Evolutionary conservation across 2,888 invertebrate genomes (phyloP).

Genomic region (Xylota segnis): DNA sequence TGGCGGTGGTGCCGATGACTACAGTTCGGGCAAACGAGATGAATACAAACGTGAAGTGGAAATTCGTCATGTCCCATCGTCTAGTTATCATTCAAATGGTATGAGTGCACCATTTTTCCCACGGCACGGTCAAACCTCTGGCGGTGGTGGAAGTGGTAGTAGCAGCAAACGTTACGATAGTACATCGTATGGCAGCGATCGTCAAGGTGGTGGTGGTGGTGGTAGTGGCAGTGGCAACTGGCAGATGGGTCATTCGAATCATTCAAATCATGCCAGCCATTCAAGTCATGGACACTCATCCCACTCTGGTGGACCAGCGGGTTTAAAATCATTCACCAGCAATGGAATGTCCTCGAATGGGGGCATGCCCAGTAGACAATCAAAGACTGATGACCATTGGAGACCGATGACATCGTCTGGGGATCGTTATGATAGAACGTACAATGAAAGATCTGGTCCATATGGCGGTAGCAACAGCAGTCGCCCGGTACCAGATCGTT

Average conservation of each 20-base stretch:
- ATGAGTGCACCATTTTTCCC: conserved; percentile 65
- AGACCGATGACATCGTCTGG: conserved; percentile 81
- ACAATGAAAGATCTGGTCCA: conserved; percentile 83
- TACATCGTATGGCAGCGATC: conserved; percentile 78
- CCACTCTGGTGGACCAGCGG: conserved; percentile 77
- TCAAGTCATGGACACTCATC: conserved; percentile 72
- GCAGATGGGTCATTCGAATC: conserved; percentile 78
- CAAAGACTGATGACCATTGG: conserved; percentile 83
- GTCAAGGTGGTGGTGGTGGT: conserved; percentile 78
- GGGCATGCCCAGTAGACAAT: conserved; percentile 80
- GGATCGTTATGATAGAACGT: conserved; percentile 84
- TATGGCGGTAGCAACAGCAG: conserved; percentile 80
- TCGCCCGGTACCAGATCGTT: conserved; percentile 82
- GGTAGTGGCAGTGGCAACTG: conserved; percentile 79
- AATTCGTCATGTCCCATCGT: conserved; percentile 81
- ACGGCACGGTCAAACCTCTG: conserved; percentile 57
- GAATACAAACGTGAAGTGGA: conserved; percentile 83
- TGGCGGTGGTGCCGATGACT: conserved; percentile 78
- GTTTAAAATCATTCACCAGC: conserved; percentile 82
- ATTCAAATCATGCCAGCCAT: conserved; percentile 73
- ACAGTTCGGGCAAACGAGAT: conserved; percentile 77
- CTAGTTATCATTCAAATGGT: conserved; percentile 79
- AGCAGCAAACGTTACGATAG: conserved; percentile 83
- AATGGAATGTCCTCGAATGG: conserved; percentile 81
- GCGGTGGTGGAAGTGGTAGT: conserved; percentile 72